Base-by-base conservation (phyloP, 2,888 invertebrate genomes). In the Volucella inanis region DNA sequence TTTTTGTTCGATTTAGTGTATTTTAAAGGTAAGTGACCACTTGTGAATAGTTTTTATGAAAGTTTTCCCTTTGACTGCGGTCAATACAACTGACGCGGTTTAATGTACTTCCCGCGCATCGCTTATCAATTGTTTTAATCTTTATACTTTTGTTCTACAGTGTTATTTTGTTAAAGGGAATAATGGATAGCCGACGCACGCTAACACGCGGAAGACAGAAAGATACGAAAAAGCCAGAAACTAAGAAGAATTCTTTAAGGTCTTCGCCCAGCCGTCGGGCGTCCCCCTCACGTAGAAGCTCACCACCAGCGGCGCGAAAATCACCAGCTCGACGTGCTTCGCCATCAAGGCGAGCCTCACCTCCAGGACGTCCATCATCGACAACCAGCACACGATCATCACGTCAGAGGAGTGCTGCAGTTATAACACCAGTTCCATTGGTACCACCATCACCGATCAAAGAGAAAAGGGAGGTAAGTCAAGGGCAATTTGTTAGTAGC, bases 311-410 rank as follows among this genome's bases (percentile, higher is more conserved):
- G 45, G 91, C 92, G 15, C 92, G 93, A 6, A 93, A 93, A 88
- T 94, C 94, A 31, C 94, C 94, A 14, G 90, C 93, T 11, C 89
- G 91, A 8, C 91, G 93, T 59, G 94, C 93, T 79, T 93, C 93
- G 10, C 93, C 87, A 31, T 85, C 87, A 9, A 54, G 82, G 2
- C 76, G 83, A 18, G 59, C 75, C 38, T 85, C 87, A 8, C 84
- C 76, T 0, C 22, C 39, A 11, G 57, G 62, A 11, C 72, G 78
- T 3, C 82, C 80, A 31, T 52, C 76, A 10, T 82, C 77, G 10
- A 72, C 77, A 11, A 52, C 81, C 2, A 86, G 82, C 41, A 82
- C 49, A 12, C 62, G 76, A 64, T 86, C 85, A 22, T 82, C 74
- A 1, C 71, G 80, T n/a, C 70, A 70, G 38, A 57, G 82, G 61